Conservation (phyloP, 2,113 vertebrate genomes). For the Rhinolophus ferrumequinum region DNA sequence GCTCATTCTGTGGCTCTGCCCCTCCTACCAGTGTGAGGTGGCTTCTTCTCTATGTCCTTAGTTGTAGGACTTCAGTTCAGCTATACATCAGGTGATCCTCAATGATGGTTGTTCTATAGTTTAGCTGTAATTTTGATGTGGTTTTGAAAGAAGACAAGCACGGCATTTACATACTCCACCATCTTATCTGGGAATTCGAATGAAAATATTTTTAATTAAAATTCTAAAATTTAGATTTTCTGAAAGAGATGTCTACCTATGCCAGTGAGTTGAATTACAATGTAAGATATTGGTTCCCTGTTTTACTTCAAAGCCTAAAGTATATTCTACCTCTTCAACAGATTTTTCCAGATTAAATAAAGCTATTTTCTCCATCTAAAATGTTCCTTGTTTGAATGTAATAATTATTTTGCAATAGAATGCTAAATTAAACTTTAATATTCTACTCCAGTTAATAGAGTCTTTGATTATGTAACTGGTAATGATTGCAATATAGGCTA, state of each 20-base stretch:
- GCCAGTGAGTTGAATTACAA: background rate
- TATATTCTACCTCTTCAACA: background rate
- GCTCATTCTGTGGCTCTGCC: too few species aligned
- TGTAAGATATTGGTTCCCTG: background rate
- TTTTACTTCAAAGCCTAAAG: too few species aligned
- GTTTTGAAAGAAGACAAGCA: too few species aligned
- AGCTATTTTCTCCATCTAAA: background rate
- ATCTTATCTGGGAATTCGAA: background rate
- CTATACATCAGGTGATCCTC: too few species aligned
- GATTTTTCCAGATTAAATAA: background rate
- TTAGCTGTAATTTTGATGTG: too few species aligned
- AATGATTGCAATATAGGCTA: background rate
- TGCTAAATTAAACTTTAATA: background rate
- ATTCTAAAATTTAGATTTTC: background rate
- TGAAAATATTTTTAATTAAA: background rate
- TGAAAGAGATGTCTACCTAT: background rate
- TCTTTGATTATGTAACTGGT: background rate
- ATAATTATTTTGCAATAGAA: background rate
- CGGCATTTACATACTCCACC: too few species aligned
- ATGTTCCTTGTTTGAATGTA: background rate
- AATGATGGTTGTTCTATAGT: too few species aligned
- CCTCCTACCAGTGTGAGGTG: too few species aligned
- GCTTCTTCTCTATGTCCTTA: background rate
- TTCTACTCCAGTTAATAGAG: background rate
- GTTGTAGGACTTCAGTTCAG: too few species aligned